Evolutionary conservation across 2,113 vertebrate genomes (phyloP).

Genomic region (Jacana jacana): DNA sequence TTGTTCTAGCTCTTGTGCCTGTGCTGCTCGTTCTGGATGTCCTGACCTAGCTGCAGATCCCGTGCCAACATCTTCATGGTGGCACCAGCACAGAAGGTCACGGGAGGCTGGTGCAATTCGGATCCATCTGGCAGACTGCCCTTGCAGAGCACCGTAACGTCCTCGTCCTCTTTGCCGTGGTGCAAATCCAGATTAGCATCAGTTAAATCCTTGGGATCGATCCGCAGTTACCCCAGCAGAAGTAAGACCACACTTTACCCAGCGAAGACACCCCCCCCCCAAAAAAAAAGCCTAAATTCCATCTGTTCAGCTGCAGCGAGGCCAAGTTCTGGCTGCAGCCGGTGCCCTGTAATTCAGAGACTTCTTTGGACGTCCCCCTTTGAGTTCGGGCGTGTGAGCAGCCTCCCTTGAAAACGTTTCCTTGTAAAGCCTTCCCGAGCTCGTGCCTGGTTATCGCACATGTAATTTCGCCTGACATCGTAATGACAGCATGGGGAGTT

Average conservation of each 20-base stretch:
- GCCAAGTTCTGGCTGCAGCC: not conserved
- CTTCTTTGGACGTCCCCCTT: conserved; percentile 17
- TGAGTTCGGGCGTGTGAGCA: not conserved
- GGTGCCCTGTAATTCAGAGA: not conserved
- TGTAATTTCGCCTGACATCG: conserved; percentile 41
- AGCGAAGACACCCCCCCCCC: not conserved
- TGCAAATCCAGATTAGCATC: not conserved
- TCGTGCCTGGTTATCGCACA: not conserved
- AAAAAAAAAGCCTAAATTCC: not conserved
- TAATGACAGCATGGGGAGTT: conserved; percentile 49
- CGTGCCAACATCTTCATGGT: not conserved
- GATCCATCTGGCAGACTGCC: not conserved
- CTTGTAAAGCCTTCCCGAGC: conserved; percentile 13
- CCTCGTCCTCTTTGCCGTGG: not conserved
- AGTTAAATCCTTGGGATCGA: not conserved
- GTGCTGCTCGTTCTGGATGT: not conserved
- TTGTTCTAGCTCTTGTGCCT: not conserved
- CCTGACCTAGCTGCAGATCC: not conserved
- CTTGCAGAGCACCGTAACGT: not conserved
- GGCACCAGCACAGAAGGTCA: not conserved
- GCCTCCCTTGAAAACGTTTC: conserved; percentile 3
- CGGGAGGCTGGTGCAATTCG: not conserved
- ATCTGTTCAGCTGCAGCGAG: not conserved
- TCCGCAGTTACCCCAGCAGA: not conserved
- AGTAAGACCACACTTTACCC: not conserved